phyloP scores from a whole-genome alignment of 2,113 vertebrate species.

The Macaca mulatta region DNA sequence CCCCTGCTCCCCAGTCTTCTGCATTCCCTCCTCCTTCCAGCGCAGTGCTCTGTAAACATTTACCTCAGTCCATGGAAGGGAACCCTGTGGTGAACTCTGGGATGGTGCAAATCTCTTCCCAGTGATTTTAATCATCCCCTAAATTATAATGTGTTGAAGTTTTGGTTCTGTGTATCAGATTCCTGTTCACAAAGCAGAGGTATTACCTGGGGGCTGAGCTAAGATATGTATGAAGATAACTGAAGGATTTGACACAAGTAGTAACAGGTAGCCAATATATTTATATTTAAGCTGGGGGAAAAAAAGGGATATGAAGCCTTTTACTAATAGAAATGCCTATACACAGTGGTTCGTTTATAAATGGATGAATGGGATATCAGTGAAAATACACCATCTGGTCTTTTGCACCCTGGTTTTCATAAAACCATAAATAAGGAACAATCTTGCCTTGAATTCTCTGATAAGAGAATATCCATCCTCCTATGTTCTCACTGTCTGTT shows the following conservation, averaged over 20 bases:
- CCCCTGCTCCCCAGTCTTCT: fast-evolving
- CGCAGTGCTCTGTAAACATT: neutral
- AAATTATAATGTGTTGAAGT: neutral
- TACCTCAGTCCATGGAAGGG: neutral
- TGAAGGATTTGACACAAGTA: neutral
- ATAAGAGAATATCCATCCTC: neutral
- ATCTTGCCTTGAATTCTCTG: neutral
- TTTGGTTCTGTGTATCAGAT: neutral
- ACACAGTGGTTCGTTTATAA: neutral
- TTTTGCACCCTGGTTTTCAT: neutral
- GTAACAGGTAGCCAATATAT: neutral
- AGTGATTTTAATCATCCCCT: neutral
- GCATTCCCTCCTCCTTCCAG: neutral
- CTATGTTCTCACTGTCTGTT: neutral
- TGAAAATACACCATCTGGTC: neutral
- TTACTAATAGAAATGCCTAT: neutral
- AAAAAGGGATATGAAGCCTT: neutral
- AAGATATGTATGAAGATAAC: neutral
- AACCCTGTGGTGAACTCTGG: neutral
- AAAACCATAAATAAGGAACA: neutral
- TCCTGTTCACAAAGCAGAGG: neutral
- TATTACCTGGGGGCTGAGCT: neutral
- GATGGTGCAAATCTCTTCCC: neutral
- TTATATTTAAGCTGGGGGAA: neutral
- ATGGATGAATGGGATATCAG: neutral